Conservation (phyloP, 2,888 invertebrate species). For the Ichneumon xanthorius region DNA sequence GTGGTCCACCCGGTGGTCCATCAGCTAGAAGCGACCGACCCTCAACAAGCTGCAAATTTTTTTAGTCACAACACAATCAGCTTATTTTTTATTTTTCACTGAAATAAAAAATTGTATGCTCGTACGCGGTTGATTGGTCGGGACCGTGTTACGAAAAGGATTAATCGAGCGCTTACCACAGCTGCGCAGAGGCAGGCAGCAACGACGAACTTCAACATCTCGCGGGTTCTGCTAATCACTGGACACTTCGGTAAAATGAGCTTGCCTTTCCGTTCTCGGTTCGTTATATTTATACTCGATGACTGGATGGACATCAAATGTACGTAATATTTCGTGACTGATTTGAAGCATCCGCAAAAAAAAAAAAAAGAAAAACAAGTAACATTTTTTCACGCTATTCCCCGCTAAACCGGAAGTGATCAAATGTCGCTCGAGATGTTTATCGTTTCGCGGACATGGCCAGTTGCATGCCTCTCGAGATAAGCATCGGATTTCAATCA, state of each 20-base stretch:
- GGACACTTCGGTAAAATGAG: slow-evolving; percentile 9
- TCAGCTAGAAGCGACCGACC: slow-evolving; percentile 32
- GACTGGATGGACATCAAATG: slow-evolving; percentile 3
- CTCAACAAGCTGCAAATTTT: slow-evolving; percentile 50
- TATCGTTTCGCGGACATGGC: slow-evolving; percentile 16
- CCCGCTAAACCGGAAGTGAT: slow-evolving; percentile 54
- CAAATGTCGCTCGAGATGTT: slow-evolving; percentile 51
- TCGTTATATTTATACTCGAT: slow-evolving; percentile 48
- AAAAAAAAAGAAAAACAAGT: slow-evolving; percentile 1
- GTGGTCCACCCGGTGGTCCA: background rate
- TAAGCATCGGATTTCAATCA: slow-evolving; percentile 17
- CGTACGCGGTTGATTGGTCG: too few relatives aligned
- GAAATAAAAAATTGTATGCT: background rate
- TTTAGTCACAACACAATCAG: background rate
- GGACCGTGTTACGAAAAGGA: background rate
- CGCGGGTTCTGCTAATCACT: slow-evolving; percentile 14
- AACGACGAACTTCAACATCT: slow-evolving; percentile 70
- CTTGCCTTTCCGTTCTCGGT: background rate
- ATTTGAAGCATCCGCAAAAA: slow-evolving; percentile 44
- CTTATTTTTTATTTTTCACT: background rate
- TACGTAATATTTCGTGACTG: slow-evolving; percentile 37
- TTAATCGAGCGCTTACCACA: slow-evolving; percentile 53
- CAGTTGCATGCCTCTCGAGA: background rate
- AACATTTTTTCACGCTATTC: slow-evolving; percentile 10
- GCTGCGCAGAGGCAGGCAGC: slow-evolving; percentile 64